Conservation (phyloP, 2,797 vertebrate genomes). For the Heteromormyrus szaboi region DNA sequence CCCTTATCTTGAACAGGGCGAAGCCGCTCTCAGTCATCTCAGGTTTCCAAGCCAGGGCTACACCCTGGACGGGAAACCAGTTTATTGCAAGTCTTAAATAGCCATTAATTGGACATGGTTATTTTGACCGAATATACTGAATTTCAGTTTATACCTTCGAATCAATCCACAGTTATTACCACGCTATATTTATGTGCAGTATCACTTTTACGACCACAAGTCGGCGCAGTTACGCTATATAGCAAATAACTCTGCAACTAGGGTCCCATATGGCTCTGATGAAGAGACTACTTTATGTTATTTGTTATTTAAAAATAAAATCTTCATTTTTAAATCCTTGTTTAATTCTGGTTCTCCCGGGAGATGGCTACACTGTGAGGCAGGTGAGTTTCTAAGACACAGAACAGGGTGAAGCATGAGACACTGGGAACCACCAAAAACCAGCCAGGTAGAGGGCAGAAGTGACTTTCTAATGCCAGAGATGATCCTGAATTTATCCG, state of each 20-base stretch:
- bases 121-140: background rate
- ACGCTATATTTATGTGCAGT: background rate
- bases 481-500: background rate
- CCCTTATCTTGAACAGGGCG: background rate
- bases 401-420: background rate
- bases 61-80: background rate
- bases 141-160: background rate
- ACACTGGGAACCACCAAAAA: background rate
- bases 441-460: background rate
- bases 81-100: background rate
- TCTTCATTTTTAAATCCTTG: background rate
- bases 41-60: background rate
- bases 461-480: background rate
- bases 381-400: background rate
- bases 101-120: background rate
- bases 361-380: background rate
- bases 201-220: background rate
- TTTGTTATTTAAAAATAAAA: background rate
- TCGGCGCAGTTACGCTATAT: background rate
- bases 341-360: background rate
- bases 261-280: background rate
- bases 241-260: background rate
- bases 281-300: background rate
- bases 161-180: background rate
- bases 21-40: background rate